Evolutionary conservation across 2,113 vertebrate genomes (phyloP).

Genomic region (Saiga tatarica): DNA sequence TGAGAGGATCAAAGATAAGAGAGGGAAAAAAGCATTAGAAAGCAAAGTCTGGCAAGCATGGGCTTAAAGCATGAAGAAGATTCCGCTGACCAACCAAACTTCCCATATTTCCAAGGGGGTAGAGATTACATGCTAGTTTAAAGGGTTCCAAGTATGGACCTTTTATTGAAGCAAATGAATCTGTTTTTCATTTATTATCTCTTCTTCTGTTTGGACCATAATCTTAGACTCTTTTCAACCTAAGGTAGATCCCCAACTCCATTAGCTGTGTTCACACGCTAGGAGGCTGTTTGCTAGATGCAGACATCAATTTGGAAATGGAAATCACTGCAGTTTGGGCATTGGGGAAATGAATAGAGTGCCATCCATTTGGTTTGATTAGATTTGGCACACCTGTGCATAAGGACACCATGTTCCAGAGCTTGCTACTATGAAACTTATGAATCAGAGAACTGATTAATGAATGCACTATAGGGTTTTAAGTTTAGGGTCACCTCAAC

Average conservation of each 20-base stretch:
- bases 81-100: background rate
- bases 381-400: background rate
- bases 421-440: background rate
- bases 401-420: background rate
- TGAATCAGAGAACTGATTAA: background rate
- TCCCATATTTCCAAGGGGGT: background rate
- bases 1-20: constrained; percentile 14
- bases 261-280: background rate
- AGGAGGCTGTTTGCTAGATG: background rate
- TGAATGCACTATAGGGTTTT: background rate
- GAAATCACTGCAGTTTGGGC: background rate
- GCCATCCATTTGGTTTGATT: background rate
- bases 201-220: background rate
- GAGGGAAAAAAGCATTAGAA: background rate
- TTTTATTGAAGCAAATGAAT: background rate
- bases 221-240: background rate
- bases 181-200: background rate
- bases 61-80: background rate
- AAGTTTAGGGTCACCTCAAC: background rate
- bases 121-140: background rate
- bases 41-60: background rate
- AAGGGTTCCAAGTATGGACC: background rate
- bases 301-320: background rate
- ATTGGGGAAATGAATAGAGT: background rate
- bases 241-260: background rate